These are phyloP conservation scores for Atherinomorus stipes DNA, from an alignment of 2,113 vertebrate species.

Conservation along the genomic window DNA sequence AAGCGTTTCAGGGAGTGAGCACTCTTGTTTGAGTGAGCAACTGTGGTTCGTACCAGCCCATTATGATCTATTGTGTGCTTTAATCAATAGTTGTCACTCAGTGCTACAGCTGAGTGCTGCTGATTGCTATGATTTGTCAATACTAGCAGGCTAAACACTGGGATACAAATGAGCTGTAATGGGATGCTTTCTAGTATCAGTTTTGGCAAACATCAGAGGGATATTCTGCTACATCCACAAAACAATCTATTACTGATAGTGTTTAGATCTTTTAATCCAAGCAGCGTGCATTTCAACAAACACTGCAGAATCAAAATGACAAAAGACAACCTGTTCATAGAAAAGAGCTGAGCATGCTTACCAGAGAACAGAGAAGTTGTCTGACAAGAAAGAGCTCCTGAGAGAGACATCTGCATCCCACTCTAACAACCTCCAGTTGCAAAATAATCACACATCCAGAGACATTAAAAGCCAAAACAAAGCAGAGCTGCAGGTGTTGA, in stretches of 20 bases:
- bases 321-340: neutral
- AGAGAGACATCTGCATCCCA: conserved; percentile 1
- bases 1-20: conserved; percentile 45
- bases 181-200: conserved; percentile 54
- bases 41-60: conserved; percentile 63
- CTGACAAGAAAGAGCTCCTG: conserved; percentile 11
- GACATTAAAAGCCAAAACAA: neutral
- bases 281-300: conserved; percentile 23
- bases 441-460: conserved; percentile 9
- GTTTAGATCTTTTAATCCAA: conserved; percentile 22
- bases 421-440: no score
- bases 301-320: neutral
- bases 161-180: conserved; percentile 75
- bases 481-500: conserved; percentile 34
- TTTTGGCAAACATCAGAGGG: conserved; percentile 57
- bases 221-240: conserved; percentile 42
- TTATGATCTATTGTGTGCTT: conserved; percentile 73
- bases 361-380: conserved; percentile 35
- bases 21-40: conserved; percentile 47
- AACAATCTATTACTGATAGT: conserved; percentile 36
- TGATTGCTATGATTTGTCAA: conserved; percentile 77
- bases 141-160: conserved; percentile 65
- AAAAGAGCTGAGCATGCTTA: conserved; percentile 11
- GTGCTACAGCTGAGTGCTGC: conserved; percentile 54
- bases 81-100: conserved; percentile 78